Percentiles rank a stretch among this genome's conserved stretches.
Evolutionary conservation across 2,113 vertebrate species (phyloP).

Genomic region (Eurystomus gularis): DNA sequence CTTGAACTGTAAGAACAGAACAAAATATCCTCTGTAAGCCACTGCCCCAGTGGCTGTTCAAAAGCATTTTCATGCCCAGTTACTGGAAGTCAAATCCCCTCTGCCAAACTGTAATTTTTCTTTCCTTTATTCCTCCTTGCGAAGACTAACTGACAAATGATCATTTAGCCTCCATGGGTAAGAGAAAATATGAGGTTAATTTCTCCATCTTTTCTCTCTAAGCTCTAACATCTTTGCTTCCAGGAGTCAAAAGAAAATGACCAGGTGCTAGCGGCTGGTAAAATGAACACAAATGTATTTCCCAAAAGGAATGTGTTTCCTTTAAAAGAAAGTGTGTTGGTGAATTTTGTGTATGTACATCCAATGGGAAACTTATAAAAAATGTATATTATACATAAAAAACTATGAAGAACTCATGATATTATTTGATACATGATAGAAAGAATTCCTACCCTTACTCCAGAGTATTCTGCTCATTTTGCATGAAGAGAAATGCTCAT

Average conservation of each 20-base stretch:
- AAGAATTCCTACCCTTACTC: background rate
- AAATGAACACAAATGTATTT: background rate
- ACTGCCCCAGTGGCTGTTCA: background rate
- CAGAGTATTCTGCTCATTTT: conserved; percentile 7
- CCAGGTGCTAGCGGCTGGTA: background rate
- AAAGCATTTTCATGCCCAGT: background rate
- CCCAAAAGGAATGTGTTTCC: background rate
- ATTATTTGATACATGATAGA: background rate
- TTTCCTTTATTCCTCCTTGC: background rate
- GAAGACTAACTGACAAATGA: background rate
- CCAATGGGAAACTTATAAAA: background rate
- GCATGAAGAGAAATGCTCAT: conserved; percentile 7
- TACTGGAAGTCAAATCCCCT: background rate
- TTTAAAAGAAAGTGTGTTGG: background rate
- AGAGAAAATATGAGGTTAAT: background rate
- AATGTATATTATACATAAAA: background rate
- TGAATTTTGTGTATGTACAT: background rate
- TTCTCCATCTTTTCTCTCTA: background rate
- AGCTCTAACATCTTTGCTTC: background rate
- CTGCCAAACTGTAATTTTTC: background rate
- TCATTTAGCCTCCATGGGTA: background rate
- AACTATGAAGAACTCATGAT: background rate
- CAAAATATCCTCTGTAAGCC: background rate
- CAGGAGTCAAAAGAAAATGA: background rate
- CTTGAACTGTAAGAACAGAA: background rate